These are phyloP conservation scores for Ornithoptera alexandrae DNA, from an alignment of 2,888 invertebrate genomes.

Conservation along the genomic window DNA sequence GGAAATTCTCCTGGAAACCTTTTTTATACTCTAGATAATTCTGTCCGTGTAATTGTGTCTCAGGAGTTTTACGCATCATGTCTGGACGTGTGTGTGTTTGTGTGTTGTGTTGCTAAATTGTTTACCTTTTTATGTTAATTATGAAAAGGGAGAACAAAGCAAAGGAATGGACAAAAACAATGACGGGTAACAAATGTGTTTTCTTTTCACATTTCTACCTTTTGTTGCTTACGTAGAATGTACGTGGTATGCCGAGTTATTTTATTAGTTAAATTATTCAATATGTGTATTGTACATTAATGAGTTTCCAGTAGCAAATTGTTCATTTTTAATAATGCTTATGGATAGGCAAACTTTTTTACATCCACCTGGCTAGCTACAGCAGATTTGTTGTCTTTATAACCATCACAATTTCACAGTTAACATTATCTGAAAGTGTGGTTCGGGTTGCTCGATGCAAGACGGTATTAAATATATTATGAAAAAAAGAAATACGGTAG, in stretches of 20 bases:
- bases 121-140: slow-evolving; percentile 30
- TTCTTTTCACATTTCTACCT: slow-evolving; percentile 1
- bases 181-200: not conserved
- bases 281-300: not conserved
- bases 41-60: slow-evolving; percentile 26
- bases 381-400: no score
- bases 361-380: no score
- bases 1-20: not conserved
- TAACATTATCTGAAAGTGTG: no score
- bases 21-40: slow-evolving; percentile 6
- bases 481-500: not conserved
- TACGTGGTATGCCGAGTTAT: not conserved
- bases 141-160: slow-evolving; percentile 12
- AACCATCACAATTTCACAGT: no score
- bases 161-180: slow-evolving; percentile 24
- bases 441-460: not conserved
- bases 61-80: slow-evolving; percentile 14
- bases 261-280: not conserved
- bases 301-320: not conserved
- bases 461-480: not conserved
- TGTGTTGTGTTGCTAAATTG: slow-evolving; percentile 18
- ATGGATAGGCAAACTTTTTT: no score
- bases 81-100: slow-evolving; percentile 11
- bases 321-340: not conserved
- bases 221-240: not conserved